Evolutionary conservation across 2,888 invertebrate genomes (phyloP), one percentile per base, ranked within the genome.

Genomic region (Leucophenga montana): DNA sequence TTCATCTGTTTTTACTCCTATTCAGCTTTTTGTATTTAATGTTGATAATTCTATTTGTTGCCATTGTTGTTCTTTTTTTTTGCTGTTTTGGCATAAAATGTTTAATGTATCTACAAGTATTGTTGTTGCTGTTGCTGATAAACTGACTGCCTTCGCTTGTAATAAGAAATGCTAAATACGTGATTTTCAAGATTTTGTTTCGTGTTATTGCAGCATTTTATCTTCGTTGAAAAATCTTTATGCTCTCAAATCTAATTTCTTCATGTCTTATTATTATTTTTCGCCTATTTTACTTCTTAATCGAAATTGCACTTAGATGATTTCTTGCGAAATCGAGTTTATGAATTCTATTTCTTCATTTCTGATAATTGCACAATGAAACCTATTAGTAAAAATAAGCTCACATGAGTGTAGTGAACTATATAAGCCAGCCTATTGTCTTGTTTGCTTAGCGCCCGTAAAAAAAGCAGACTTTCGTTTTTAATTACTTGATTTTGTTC

Each of bases 151-250:
- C 27, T 27, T 27, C 27, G n/a, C 46, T 46, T 46, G 14, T 46
- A 4, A 46, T 14, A 13, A 20, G 57, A 66, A 66, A 66, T 66
- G 65, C 65, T 66, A 53, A 66, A 66, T 66, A 66, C 65, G 65
- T 66, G 65, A 31, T 66, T 66, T 66, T 27, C 14, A 14, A 53
- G 31, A 16, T 53, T 66, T 53, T 16, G 33, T 66, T 33, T 66
- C 53, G 31, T 66, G 31, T 27, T 48, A n/a, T 46, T 64, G 27
- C 27, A 27, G 27, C 27, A 27, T 27, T 27, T 27, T 46, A 46
- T 46, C 46, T 46, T 46, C 13, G n/a, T 46, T 27, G 27, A 46
- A 46, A 46, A 46, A 46, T 46, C 46, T 46, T 46, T 46, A 46
- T 46, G 13, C 46, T 2, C n/a, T 46, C 4, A 27, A 27, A 27